Percentiles rank a stretch among this genome's conserved stretches.
Evolutionary conservation across 1,140 invertebrate genomes (phyloP).

Genomic region (Drosophila kikkawai): DNA sequence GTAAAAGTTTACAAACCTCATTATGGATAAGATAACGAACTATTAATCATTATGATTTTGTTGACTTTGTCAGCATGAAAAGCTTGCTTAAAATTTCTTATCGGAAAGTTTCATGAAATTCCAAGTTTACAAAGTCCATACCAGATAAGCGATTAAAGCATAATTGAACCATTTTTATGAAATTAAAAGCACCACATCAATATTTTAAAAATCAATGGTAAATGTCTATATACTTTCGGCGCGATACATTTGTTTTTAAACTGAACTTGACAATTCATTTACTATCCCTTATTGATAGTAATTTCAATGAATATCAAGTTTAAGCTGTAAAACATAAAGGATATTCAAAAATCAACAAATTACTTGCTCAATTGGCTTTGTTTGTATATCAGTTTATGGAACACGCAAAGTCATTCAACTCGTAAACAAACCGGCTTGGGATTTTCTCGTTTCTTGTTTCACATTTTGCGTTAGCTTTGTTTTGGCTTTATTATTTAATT

Average conservation of each 20-base stretch:
- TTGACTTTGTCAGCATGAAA: neutral
- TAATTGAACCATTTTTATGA: neutral
- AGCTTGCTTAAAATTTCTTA: neutral
- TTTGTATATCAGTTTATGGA: constrained; percentile 38
- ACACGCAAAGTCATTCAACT: constrained; percentile 56
- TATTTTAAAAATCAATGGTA: too few relatives aligned
- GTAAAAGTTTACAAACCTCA: constrained; percentile 7
- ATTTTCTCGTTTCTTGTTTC: constrained; percentile 27
- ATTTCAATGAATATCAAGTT: neutral
- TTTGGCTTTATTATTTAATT: constrained; percentile 36
- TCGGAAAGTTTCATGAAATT: neutral
- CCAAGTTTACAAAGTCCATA: neutral
- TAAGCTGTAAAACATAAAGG: neutral
- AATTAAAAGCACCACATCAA: too few relatives aligned
- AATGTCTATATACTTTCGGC: neutral
- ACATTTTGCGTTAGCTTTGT: constrained; percentile 23
- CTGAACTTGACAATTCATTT: neutral
- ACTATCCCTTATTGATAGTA: neutral
- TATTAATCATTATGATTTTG: neutral
- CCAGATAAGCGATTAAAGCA: neutral
- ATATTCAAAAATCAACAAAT: constrained; percentile 2
- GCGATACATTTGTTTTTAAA: neutral
- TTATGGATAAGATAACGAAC: constrained; percentile 19
- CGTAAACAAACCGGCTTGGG: constrained; percentile 43
- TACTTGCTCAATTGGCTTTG: constrained; percentile 22